Evolutionary conservation across 2,888 invertebrate genomes (phyloP).

Genomic region (Emesis castigata): DNA sequence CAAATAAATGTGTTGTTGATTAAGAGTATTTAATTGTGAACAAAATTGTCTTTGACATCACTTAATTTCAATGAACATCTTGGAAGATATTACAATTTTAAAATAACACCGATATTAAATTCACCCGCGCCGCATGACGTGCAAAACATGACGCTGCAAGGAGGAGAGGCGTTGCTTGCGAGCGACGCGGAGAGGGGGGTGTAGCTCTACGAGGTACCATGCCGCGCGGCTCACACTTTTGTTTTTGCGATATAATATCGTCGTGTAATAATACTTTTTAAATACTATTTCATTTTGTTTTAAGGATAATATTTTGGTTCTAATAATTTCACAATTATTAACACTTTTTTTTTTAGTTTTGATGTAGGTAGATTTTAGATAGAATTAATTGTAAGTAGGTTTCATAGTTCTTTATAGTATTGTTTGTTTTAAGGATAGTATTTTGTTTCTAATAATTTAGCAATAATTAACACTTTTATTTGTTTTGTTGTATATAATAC

Average conservation of each 20-base stretch:
- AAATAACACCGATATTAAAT: background rate
- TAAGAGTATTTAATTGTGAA: background rate
- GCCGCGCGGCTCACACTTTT: background rate
- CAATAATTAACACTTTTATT: conserved; percentile 2
- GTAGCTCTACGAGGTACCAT: background rate
- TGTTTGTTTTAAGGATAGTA: background rate
- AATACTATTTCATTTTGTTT: background rate
- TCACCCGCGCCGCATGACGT: background rate
- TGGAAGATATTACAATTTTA: background rate
- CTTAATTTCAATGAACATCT: background rate
- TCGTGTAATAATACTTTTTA: background rate
- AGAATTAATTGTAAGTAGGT: background rate
- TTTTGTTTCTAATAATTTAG: background rate
- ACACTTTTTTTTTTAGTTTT: background rate
- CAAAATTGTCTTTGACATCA: background rate
- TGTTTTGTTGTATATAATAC: conserved; percentile 20
- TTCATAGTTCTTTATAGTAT: background rate
- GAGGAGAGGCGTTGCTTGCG: background rate
- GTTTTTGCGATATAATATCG: background rate
- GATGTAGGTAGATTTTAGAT: background rate
- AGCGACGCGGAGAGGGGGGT: background rate
- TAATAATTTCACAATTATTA: background rate
- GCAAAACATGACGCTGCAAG: background rate
- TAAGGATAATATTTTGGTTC: conserved; percentile 1
- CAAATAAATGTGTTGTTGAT: too few relatives aligned